These are phyloP conservation scores for Macaria liturata DNA, from an alignment of 2,888 invertebrate species.

Conservation along the genomic window DNA sequence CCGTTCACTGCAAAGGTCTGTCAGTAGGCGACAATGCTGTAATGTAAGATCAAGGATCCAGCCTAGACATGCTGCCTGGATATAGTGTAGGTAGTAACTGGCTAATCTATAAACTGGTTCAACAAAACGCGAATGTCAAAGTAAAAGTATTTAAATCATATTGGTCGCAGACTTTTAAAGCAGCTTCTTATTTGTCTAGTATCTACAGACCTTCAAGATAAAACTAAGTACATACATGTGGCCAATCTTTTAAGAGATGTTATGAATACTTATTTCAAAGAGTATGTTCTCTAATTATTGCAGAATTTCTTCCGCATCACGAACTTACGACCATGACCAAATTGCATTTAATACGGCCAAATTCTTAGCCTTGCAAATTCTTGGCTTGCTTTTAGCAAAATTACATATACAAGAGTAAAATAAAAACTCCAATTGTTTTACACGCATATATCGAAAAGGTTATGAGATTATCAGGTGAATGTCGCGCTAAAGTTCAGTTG, in stretches of 20 bases:
- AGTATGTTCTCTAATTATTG: not conserved
- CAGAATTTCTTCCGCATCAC: constrained; percentile 1
- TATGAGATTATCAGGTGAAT: constrained; percentile 43
- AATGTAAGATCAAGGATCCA: constrained; percentile 61
- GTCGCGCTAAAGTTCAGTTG: constrained; percentile 41
- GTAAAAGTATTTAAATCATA: constrained; percentile 9
- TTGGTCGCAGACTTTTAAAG: not conserved
- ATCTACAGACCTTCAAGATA: no score
- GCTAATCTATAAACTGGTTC: constrained; percentile 22
- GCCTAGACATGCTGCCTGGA: constrained; percentile 24
- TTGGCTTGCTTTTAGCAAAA: not conserved
- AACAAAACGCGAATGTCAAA: constrained; percentile 16
- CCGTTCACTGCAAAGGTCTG: constrained; percentile 57
- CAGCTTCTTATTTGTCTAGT: not conserved
- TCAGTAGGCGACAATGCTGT: constrained; percentile 45
- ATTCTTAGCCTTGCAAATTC: constrained; percentile 4
- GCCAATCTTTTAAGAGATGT: no score
- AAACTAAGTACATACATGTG: no score
- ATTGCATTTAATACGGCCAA: not conserved
- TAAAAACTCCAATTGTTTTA: not conserved
- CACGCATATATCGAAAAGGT: constrained; percentile 19
- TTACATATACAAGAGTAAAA: not conserved
- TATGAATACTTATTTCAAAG: no score
- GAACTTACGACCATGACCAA: constrained; percentile 2
- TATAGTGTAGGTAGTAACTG: constrained; percentile 19